phyloP scores from a whole-genome alignment of 2,888 invertebrate species.

The Drosophila stalkeri region DNA sequence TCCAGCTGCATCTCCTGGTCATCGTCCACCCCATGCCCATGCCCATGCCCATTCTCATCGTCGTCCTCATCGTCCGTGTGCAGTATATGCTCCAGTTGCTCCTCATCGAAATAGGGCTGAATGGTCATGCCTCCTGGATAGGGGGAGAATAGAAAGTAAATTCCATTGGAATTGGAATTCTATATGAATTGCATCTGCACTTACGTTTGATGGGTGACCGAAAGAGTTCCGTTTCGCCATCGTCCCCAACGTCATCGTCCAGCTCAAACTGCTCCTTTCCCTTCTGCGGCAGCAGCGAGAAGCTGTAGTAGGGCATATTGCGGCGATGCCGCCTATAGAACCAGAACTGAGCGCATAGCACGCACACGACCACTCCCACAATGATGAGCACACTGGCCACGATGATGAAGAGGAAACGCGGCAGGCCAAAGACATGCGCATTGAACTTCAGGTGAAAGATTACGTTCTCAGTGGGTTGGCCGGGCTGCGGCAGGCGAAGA shows the following conservation, averaged over 20 bases:
- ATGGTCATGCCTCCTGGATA: slow-evolving; percentile 80
- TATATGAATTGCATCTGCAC: slow-evolving; percentile 34
- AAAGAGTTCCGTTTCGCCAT: slow-evolving; percentile 84
- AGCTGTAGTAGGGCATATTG: slow-evolving; percentile 83
- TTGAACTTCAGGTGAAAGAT: slow-evolving; percentile 89
- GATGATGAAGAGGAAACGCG: slow-evolving; percentile 91
- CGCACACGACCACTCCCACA: slow-evolving; percentile 73
- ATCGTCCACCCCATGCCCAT: slow-evolving; percentile 34
- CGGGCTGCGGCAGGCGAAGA: slow-evolving; percentile 80
- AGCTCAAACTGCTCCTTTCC: slow-evolving; percentile 83
- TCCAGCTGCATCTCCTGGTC: slow-evolving; percentile 62
- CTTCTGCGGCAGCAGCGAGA: slow-evolving; percentile 84
- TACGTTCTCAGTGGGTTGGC: slow-evolving; percentile 86
- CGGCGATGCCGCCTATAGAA: slow-evolving; percentile 73
- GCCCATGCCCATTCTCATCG: slow-evolving; percentile 72
- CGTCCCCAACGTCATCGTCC: slow-evolving; percentile 82
- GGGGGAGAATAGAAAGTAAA: neutral
- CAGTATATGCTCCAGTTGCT: slow-evolving; percentile 87
- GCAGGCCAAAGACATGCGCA: slow-evolving; percentile 90
- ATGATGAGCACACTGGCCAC: slow-evolving; percentile 87
- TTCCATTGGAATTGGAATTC: neutral
- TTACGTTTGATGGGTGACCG: slow-evolving; percentile 84
- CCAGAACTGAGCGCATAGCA: slow-evolving; percentile 81
- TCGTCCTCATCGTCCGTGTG: slow-evolving; percentile 85
- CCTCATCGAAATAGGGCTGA: slow-evolving; percentile 90